These are phyloP conservation scores for Gobiocypris rarus DNA, from an alignment of 2,113 vertebrate genomes.

Conservation along the genomic window DNA sequence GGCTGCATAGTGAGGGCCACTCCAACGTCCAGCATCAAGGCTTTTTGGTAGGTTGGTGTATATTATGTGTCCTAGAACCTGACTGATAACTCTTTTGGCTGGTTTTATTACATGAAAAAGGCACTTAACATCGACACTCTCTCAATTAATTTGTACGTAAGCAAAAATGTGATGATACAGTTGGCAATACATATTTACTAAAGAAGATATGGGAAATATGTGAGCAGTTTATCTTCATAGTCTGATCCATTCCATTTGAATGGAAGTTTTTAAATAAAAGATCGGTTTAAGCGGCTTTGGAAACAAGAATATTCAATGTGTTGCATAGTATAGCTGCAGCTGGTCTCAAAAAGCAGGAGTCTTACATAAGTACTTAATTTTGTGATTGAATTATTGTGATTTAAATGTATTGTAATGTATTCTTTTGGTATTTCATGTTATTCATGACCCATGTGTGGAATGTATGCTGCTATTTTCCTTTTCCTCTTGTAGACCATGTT, in stretches of 20 bases:
- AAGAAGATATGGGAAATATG: neutral
- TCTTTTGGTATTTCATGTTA: neutral
- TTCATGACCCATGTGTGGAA: neutral
- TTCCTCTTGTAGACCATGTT: slow-evolving; percentile 75
- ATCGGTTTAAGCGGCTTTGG: neutral
- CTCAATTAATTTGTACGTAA: neutral
- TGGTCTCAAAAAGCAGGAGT: no score
- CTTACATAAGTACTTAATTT: neutral
- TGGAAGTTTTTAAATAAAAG: neutral
- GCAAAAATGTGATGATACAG: neutral
- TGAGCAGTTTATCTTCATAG: neutral
- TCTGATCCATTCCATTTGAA: slow-evolving; percentile 16
- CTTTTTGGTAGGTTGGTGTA: slow-evolving; percentile 74
- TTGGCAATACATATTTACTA: neutral
- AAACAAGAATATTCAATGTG: neutral
- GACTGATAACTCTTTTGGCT: neutral
- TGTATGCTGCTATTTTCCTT: neutral
- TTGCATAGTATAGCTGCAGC: neutral
- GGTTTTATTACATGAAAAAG: neutral
- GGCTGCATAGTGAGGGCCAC: slow-evolving; percentile 72
- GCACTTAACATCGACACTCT: neutral
- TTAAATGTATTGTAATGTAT: neutral
- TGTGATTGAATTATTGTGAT: neutral
- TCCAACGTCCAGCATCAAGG: slow-evolving; percentile 75
- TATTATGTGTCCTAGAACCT: neutral